These are phyloP conservation scores for Carposina sasakii DNA, from an alignment of 1,140 invertebrate species.

Conservation along the genomic window DNA sequence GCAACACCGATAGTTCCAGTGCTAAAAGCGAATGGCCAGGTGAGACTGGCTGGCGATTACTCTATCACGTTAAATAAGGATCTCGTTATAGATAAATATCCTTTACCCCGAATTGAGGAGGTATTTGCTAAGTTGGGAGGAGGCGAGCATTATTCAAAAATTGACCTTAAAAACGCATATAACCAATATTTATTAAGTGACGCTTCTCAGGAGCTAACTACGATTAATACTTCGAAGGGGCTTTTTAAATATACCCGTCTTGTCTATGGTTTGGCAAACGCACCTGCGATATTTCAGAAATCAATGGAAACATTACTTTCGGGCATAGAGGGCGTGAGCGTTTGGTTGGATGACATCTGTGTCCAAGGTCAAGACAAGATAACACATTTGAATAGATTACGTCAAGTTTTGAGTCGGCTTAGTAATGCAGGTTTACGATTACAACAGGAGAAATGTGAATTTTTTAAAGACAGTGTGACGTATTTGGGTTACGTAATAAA, in stretches of 20 bases:
- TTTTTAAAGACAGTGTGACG: constrained; percentile 39
- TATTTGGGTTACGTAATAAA: constrained; percentile 53
- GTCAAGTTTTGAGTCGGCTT: constrained; percentile 32
- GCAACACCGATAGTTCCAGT: constrained; percentile 33
- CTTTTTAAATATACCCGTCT: constrained; percentile 39
- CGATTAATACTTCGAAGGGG: constrained; percentile 40
- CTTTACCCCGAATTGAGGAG: constrained; percentile 12
- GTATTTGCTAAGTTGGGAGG: constrained; percentile 29
- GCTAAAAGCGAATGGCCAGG: constrained; percentile 19
- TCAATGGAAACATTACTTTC: constrained; percentile 41
- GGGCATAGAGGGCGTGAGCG: constrained; percentile 27
- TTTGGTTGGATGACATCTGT: constrained; percentile 32
- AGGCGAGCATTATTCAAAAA: constrained; percentile 30
- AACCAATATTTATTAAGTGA: constrained; percentile 20
- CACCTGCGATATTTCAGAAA: constrained; percentile 43
- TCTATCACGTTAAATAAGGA: constrained; percentile 30
- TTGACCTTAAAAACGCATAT: constrained; percentile 42
- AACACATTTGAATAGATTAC: constrained; percentile 19
- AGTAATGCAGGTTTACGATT: constrained; percentile 22
- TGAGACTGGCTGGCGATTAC: constrained; percentile 31
- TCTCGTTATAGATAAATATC: constrained; percentile 28
- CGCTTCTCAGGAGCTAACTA: constrained; percentile 28
- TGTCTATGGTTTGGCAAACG: constrained; percentile 38
- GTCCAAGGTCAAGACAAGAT: constrained; percentile 22
- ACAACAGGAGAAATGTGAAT: constrained; percentile 43